Base-by-base conservation (phyloP, 2,113 vertebrate species). In the Pholis gunnellus region DNA sequence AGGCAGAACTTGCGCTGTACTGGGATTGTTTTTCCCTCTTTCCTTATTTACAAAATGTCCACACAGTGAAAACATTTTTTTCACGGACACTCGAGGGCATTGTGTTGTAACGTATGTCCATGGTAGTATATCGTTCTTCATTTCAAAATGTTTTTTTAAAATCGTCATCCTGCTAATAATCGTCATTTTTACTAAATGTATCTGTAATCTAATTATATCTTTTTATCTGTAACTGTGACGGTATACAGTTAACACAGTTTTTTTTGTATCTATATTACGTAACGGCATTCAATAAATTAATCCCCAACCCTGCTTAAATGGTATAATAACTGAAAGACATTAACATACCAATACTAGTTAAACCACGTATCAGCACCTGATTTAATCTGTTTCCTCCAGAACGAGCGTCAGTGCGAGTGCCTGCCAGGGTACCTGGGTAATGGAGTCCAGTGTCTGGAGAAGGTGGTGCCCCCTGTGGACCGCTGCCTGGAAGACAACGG, bases 401-500 rank as follows among this genome's bases (percentile, higher is more conserved):
- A 97, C 0, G 90, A 96, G 31, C 95, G 97, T 18, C 89, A 88
- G 46, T 99, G 98, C 0, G 91, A 96, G 75, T 99, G 98, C 93
- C 94, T 95, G 5, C 78, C 1, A 0, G 98, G 97, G 27, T 99
- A 96, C 0, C 72, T 98, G 3, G 98, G 98, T 0, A 96, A 98
- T 0, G 98, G 98, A 22, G 68, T 97, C 50, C 97, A 99, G 88
- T 99, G 98, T 88, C 86, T 99, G 76, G 95, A 96, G 72, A 94
- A 96, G 78, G 87, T 82, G 0, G 90, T 95, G 76, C 96, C 97
- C 0, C 98, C 97, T 0, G 91, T 92, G 0, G 96, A 99, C 84
- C 97, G 97, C 40, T 99, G 98, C 83, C 90, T 97, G 78, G 93
- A 95, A 0, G 77, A 90, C 27, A 97, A 98, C 0, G 96, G 96